A percentile compares a stretch with the other conserved stretches of the same genome.
These are phyloP conservation scores for Xiphias gladius DNA, from an alignment of 2,113 vertebrate genomes.

Conservation along the genomic window DNA sequence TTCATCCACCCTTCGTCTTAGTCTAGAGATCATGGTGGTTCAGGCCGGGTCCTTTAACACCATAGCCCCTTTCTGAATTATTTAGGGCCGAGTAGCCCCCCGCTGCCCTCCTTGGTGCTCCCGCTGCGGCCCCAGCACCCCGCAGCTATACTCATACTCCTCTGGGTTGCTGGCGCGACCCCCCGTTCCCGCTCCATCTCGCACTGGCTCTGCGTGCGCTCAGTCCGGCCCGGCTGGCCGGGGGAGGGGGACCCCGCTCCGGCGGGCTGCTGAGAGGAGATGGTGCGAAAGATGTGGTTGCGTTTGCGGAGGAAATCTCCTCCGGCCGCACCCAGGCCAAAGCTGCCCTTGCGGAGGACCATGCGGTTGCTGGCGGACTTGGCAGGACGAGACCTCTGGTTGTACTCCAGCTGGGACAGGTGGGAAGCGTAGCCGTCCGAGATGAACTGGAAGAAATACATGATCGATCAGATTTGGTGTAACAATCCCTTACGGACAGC, in stretches of 20 bases:
- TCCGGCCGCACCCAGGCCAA: slow-evolving; percentile 91
- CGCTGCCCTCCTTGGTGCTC: slow-evolving; percentile 84
- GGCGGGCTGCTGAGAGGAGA: slow-evolving; percentile 91
- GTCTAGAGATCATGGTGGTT: slow-evolving; percentile 65
- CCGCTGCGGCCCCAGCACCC: slow-evolving; percentile 95
- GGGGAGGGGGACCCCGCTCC: slow-evolving; percentile 45
- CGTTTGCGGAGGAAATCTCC: slow-evolving; percentile 95
- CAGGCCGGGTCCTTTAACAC: slow-evolving; percentile 15
- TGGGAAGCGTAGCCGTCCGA: slow-evolving; percentile 95
- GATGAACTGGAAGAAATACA: slow-evolving; percentile 88
- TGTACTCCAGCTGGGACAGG: slow-evolving; percentile 96
- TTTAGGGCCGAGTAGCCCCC: slow-evolving; percentile 79
- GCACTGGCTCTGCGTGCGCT: slow-evolving; percentile 92
- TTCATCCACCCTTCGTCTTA: background rate
- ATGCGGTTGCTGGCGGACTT: slow-evolving; percentile 93
- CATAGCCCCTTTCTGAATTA: slow-evolving; percentile 38
- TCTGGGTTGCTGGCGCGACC: slow-evolving; percentile 82
- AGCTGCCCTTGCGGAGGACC: slow-evolving; percentile 97
- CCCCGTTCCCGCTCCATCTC: slow-evolving; percentile 88
- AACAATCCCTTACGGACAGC: no score
- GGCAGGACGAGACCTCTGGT: slow-evolving; percentile 91
- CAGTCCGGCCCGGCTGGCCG: slow-evolving; percentile 83
- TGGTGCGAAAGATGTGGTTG: slow-evolving; percentile 95
- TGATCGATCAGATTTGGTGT: background rate
- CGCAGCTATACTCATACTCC: slow-evolving; percentile 95